These are phyloP conservation scores for Macaca nemestrina DNA, from an alignment of 2,113 vertebrate genomes.

Conservation along the genomic window DNA sequence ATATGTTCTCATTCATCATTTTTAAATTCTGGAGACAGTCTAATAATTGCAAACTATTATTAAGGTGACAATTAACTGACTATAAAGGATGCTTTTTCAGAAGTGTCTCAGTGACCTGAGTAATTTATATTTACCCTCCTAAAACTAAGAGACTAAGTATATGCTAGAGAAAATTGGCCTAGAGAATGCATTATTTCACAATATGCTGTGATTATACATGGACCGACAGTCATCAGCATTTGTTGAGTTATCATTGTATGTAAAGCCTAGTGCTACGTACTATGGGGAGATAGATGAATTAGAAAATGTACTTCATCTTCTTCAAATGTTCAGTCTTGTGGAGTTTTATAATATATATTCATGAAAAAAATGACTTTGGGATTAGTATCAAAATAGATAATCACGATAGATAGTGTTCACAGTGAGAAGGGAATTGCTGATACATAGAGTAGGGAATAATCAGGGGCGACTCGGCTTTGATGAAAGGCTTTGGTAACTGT, in stretches of 20 bases:
- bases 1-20: neutral
- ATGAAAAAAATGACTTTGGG: neutral
- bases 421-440: neutral
- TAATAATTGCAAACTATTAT: constrained; percentile 15
- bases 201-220: neutral
- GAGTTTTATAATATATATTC: neutral
- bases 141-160: neutral
- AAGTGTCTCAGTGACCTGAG: neutral
- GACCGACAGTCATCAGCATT: neutral
- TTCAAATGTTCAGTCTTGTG: neutral
- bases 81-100: neutral
- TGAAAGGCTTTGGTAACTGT: constrained; percentile 39
- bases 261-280: neutral
- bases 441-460: neutral
- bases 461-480: neutral
- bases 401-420: neutral
- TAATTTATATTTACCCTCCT: neutral
- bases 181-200: neutral
- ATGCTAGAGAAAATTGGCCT: neutral
- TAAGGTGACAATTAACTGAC: neutral
- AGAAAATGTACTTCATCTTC: neutral
- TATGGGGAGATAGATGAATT: neutral
- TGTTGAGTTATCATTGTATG: neutral
- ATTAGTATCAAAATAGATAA: constrained; percentile 25
- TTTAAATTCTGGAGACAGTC: neutral